phyloP scores from a whole-genome alignment of 2,113 vertebrate species.

The Murina feae region DNA sequence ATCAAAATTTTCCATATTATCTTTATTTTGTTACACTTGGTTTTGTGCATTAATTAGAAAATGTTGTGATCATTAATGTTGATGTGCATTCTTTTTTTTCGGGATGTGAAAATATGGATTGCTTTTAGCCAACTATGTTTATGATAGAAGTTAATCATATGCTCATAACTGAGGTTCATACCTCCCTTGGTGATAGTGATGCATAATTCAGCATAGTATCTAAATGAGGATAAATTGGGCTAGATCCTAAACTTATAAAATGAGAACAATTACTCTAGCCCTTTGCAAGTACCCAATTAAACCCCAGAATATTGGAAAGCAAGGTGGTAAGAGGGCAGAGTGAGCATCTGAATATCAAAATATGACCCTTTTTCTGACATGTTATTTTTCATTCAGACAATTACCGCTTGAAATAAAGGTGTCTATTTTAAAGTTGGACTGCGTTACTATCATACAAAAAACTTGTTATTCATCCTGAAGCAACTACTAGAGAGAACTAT shows the following conservation, averaged over 20 bases:
- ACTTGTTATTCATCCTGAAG: neutral
- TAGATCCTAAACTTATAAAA: neutral
- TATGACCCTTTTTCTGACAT: neutral
- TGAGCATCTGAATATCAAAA: neutral
- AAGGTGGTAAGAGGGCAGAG: neutral
- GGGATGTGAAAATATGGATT: neutral
- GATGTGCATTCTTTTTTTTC: neutral
- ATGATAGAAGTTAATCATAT: neutral
- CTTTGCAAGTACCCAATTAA: neutral
- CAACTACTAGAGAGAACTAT: neutral
- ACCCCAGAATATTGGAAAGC: neutral
- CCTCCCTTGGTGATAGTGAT: neutral
- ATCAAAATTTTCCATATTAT: neutral
- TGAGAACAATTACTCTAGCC: neutral
- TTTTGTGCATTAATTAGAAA: neutral
- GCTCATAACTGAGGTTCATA: neutral
- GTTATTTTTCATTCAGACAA: neutral
- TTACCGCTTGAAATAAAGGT: neutral
- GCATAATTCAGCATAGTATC: neutral
- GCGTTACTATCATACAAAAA: neutral
- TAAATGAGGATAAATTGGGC: neutral
- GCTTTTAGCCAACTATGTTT: neutral
- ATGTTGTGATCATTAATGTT: neutral
- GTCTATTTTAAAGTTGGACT: neutral
- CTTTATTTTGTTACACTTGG: neutral